These are phyloP conservation scores for Netelia melanura DNA, from an alignment of 2,888 invertebrate species.

Conservation along the genomic window DNA sequence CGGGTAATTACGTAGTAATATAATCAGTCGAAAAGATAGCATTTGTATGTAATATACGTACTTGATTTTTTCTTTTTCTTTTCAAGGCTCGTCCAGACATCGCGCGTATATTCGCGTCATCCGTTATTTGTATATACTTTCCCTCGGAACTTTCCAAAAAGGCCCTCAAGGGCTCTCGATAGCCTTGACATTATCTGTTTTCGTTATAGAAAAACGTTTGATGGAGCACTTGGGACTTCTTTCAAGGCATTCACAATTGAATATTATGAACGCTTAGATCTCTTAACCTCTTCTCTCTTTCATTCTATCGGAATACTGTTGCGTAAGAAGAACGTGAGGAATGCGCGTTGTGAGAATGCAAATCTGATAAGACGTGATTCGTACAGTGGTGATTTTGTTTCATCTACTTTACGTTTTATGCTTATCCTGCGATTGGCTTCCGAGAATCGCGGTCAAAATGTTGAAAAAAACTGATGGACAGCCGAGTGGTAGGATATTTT, in stretches of 20 bases:
- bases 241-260: no score
- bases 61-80: conserved; percentile 37
- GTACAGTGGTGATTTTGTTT: conserved; percentile 24
- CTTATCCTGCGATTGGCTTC: conserved; percentile 48
- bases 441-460: conserved; percentile 35
- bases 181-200: no score
- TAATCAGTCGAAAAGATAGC: conserved; percentile 62
- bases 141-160: neutral
- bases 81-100: conserved; percentile 12
- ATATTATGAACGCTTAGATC: neutral
- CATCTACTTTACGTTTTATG: conserved; percentile 18
- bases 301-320: conserved; percentile 72
- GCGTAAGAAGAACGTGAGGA: conserved; percentile 73
- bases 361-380: conserved; percentile 39
- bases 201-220: no score
- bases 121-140: neutral
- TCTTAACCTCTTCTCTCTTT: conserved; percentile 4
- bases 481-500: conserved; percentile 24
- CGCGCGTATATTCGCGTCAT: neutral
- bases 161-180: no score
- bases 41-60: conserved; percentile 40
- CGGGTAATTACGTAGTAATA: conserved; percentile 45
- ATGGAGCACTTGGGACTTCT: no score
- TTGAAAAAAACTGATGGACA: conserved; percentile 43
- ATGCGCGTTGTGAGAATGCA: conserved; percentile 62